Percentiles rank a stretch among this genome's conserved stretches.
phyloP scores from a whole-genome alignment of 2,113 vertebrate species.

The Nesogale talazaci region DNA sequence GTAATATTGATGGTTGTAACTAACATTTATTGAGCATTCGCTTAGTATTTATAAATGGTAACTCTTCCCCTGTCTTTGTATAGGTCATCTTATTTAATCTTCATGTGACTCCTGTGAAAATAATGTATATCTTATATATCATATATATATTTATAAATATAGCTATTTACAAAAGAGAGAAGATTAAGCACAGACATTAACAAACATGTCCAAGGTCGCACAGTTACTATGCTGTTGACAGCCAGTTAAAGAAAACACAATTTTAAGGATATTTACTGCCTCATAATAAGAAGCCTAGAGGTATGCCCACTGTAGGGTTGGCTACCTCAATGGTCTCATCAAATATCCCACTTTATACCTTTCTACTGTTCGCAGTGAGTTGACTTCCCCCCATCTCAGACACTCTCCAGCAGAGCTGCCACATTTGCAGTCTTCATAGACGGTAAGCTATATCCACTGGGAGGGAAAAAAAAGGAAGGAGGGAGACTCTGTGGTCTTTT shows the following conservation, averaged over 20 bases:
- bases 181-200: neutral
- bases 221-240: neutral
- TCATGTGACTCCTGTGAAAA: neutral
- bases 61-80: neutral
- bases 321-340: neutral
- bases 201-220: neutral
- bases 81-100: neutral
- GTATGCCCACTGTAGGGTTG: neutral
- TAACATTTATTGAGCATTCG: neutral
- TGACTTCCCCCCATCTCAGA: neutral
- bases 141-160: neutral
- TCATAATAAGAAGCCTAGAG: neutral
- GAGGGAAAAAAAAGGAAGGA: neutral
- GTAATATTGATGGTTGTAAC: neutral
- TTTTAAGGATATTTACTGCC: neutral
- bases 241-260: neutral
- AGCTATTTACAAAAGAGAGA: neutral
- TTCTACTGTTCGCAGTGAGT: neutral
- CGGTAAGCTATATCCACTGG: neutral
- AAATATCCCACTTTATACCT: neutral
- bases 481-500: neutral
- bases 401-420: neutral
- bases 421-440: neutral
- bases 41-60: slow-evolving; percentile 11
- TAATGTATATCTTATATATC: neutral